These are phyloP conservation scores for Sebastes nivosus DNA, from an alignment of 2,797 vertebrate genomes.

Conservation along the genomic window DNA sequence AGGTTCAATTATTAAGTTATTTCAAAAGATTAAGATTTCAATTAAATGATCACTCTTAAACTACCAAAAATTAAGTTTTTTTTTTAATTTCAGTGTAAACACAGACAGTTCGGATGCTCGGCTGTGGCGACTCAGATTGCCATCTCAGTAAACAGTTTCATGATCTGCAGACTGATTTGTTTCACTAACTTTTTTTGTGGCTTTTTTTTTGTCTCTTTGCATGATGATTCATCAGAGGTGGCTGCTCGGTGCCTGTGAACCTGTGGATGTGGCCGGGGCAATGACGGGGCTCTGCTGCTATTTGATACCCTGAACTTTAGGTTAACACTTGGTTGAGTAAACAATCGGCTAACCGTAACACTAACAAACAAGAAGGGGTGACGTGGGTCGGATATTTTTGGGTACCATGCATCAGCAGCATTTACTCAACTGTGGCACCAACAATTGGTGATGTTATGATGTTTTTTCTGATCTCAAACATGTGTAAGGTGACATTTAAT, in stretches of 20 bases:
- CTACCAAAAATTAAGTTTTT: background rate
- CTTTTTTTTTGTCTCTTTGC: constrained; percentile 44
- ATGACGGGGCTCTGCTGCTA: constrained; percentile 16
- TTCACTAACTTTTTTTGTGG: constrained; percentile 43
- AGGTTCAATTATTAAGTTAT: background rate
- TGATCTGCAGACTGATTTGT: constrained; percentile 29
- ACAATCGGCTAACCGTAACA: constrained; percentile 35
- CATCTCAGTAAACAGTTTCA: constrained; percentile 3
- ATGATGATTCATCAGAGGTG: constrained; percentile 65
- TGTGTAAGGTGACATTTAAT: constrained; percentile 32
- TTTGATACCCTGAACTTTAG: constrained; percentile 33
- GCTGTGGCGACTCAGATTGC: constrained; percentile 32
- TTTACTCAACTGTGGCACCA: constrained; percentile 36
- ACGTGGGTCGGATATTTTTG: constrained; percentile 19
- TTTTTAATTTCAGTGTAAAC: background rate
- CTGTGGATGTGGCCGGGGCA: constrained; percentile 18
- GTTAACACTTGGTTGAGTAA: constrained; percentile 28
- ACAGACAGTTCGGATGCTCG: background rate
- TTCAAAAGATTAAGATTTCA: background rate
- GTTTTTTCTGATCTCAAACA: background rate
- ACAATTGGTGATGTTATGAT: background rate
- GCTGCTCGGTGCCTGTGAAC: constrained; percentile 23
- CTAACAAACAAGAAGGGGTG: constrained; percentile 30
- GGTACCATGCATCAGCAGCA: constrained; percentile 22
- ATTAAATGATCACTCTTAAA: background rate